Base-by-base conservation (phyloP, 2,797 vertebrate species). In the Steatocranus sp. region DNA sequence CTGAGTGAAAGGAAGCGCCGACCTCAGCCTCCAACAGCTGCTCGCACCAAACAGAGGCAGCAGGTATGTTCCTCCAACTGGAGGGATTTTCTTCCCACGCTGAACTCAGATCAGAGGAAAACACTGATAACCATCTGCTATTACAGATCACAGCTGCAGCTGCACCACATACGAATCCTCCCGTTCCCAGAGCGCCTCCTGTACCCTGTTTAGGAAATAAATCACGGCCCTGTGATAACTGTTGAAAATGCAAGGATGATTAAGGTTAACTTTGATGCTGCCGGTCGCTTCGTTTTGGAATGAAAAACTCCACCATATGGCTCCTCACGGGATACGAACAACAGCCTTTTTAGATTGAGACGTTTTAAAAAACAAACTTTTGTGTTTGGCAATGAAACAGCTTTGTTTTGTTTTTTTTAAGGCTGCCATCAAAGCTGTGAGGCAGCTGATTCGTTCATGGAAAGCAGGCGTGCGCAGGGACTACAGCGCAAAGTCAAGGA, bases 121-220 rank as follows among this genome's bases (percentile, higher is more conserved):
- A 41, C 3, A 1, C 80, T 15, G 87, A 85, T 83, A 88, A 85
- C 82, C 80, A 82, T 88, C 86, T 79, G 84, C 80, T 81, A 81
- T 79, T 79, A 83, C 76, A 23, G 48, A 82, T 61, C 90, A 5
- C 84, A 89, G 89, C 83, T 86, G 83, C 81, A 78, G 86, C 77
- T 73, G 61, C 77, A 7, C 18, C 78, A 30, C 25, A 68, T 61
- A 53, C 1, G 17, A 73, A 54, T 18, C 23, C 43, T 43, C 78
- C 25, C 25, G 2, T 5, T 78, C 46, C 63, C 66, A 53, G 1
- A 73, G 49, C 8, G 12, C 18, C 77, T 51, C 79, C 73, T 30
- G 18, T 2, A 5, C 23, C 30, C 11, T 11, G 25, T 23, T 20
- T 23, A 25, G 20, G 30, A 73, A 36, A 66, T 30, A 66, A 46